Base-by-base conservation (phyloP, 1,140 invertebrate genomes). In the Helicoverpa zea region DNA sequence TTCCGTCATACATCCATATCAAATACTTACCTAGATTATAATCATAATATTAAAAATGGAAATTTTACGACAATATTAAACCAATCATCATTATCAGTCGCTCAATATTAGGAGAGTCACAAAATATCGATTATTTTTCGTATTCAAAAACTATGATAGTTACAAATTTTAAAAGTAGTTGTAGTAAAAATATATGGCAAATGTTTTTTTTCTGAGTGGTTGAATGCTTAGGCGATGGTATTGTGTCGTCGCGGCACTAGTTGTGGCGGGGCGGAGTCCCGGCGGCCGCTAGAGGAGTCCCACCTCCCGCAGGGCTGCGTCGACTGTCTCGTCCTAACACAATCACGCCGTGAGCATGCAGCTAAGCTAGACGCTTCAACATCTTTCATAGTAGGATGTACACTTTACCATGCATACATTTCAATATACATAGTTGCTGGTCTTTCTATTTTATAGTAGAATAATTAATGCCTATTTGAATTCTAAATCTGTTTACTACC, bases 281-380 rank as follows among this genome's bases (percentile, higher is more conserved):
- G 18, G 47, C 59, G 51, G 79, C 23, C 72, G 81, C 91, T 87
- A 94, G 59, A 94, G 92, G 13, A 94, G 92, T 1, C 93, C 93
- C 81, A 94, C 92, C 75, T 94, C 93, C 9, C 93, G 92, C 35
- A 94, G 91, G 47, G 91, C 91, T 63, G 90, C 93, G 78, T 94
- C 93, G 86, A 94, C 93, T 49, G 90, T 93, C 89, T 94, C 93
- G 88, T 94, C 93, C 93, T 94, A 91, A 82, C 68, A 86, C 86
- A 90, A 85, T 61, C 85, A 84, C 84, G 58, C 72, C 79, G 72
- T 84, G 61, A 79, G 59, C 75, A 84, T 81, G 75, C 75, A 77
- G 75, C 75, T 77, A 77, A 77, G 49, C 75, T 77, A 77, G 61
- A 64, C 51, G 47, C 75, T 75, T 63, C 18, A 13, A 4, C 16